Evolutionary conservation across 2,113 vertebrate genomes (phyloP), one percentile per base, ranked within the genome.

Genomic region (Protobothrops mucrosquamatus): DNA sequence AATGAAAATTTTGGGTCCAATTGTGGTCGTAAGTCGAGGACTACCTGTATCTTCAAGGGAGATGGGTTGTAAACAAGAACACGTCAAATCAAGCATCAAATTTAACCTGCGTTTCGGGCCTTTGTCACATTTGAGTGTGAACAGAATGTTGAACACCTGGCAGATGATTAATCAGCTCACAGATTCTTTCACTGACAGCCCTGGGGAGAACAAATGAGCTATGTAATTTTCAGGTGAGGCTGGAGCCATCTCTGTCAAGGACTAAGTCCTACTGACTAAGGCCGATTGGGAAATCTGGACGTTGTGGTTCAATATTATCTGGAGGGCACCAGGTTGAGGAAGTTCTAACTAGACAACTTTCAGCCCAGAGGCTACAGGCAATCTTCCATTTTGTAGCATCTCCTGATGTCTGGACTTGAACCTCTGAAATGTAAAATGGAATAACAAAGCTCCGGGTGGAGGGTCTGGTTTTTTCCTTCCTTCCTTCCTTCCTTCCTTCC

Each of bases 381-480:
- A 74, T 18, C 14, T 74, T 74, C n/a, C 34, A 20, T 74, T 74
- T n/a, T 74, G 69, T 34, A 74, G 69, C n/a, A n/a, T 74, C 14
- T 74, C 69, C 18, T 2, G n/a, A 34, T 2, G 18, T 74, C 69
- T 74, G 69, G 6, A 74, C 55, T 56, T 56, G 55, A 20, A 20
- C n/a, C n/a, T 34, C n/a, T 18, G 69, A 34, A 74, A 74, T 74
- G 69, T 74, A 74, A 74, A 74, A 18, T 14, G 0, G 6, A 74
- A 74, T 34, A 20, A 34, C n/a, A 74, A 74, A 74, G 6, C 2
- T 20, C 2, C n/a, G 39, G 69, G 29, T 39, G 1, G n/a, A 74
- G 29, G 12, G 8, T 26, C 3, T 24, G 0, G 0, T 61, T 11
- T 4, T 3, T 64, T 2, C 11, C 29, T 64, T 1, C 26, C 29